phyloP scores from a whole-genome alignment of 2,888 invertebrate genomes.

The Aspidiotus destructor region DNA sequence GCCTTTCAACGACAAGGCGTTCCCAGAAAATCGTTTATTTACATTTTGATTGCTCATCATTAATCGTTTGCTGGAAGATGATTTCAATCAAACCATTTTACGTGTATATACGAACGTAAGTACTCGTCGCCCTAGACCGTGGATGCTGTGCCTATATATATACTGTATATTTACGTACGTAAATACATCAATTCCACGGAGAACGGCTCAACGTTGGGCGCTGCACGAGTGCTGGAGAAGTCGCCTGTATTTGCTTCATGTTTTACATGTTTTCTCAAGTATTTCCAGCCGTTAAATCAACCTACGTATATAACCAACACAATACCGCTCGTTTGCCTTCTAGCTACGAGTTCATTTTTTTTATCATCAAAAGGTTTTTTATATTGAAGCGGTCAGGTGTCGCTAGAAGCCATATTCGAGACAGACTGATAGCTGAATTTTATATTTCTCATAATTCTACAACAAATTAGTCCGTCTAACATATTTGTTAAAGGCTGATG shows the following conservation, averaged over 20 bases:
- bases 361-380: conserved; percentile 21
- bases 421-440: conserved; percentile 29
- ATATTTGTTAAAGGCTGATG: conserved; percentile 29
- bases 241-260: neutral
- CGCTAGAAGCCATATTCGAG: conserved; percentile 23
- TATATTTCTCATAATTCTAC: conserved; percentile 29
- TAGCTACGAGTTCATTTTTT: conserved; percentile 11
- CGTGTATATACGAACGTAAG: too few relatives aligned
- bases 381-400: conserved; percentile 32
- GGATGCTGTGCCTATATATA: too few relatives aligned
- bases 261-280: conserved; percentile 2
- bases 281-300: neutral
- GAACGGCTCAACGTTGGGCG: too few relatives aligned
- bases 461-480: conserved; percentile 30
- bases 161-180: too few relatives aligned
- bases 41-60: neutral
- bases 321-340: conserved; percentile 15
- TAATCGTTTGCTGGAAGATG: neutral
- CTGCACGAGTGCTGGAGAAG: neutral
- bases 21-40: too few relatives aligned
- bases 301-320: conserved; percentile 14
- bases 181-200: too few relatives aligned
- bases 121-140: too few relatives aligned
- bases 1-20: too few relatives aligned
- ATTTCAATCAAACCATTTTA: neutral